Evolutionary conservation across 2,113 vertebrate genomes (phyloP), one percentile per base, ranked within the genome.

Genomic region (Numenius arquata): DNA sequence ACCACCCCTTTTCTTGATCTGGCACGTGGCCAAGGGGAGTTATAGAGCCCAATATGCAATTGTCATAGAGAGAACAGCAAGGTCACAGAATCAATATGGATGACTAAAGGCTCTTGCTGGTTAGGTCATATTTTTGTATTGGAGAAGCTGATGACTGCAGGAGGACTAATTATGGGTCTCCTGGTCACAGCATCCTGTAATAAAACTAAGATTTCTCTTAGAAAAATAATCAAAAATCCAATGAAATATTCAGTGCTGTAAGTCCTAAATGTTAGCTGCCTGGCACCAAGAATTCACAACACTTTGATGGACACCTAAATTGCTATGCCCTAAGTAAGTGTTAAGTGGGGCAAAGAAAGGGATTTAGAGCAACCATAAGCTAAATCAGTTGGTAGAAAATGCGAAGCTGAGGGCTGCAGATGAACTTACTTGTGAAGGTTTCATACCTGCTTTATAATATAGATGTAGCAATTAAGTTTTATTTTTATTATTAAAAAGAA

Each of bases 221-320:
- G 72, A 85, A 66, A 65, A 85, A 45, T 8, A 85, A 85, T 79
- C 2, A 80, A 92, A 94, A 74, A 65, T 22, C 48, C 58, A 80
- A 45, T 66, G 8, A 73, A 79, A 96, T 83, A 94, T 83, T 90
- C 82, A 85, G 58, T 41, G 43, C 59, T 94, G 38, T 59, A 92
- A 10, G 32, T 88, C 63, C 38, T 62, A 71, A 85, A 77, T 47
- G 21, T 40, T 89, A 77, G 59, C 55, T 92, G 45, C 75, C 81
- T 94, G 91, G 45, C 73, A 96, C 5, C 30, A 56, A 81, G 73
- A 65, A 84, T 81, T 84, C 68, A 77, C 50, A 84, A 59, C 63
- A 53, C 30, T 90, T 90, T 95, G 85, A 90, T 43, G 76, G 83
- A 88, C 83, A 81, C 10, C 29, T 77, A 90, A 95, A 93, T 88